Evolutionary conservation across 2,888 invertebrate species (phyloP).

Genomic region (Mesorhabditis spiculigera): DNA sequence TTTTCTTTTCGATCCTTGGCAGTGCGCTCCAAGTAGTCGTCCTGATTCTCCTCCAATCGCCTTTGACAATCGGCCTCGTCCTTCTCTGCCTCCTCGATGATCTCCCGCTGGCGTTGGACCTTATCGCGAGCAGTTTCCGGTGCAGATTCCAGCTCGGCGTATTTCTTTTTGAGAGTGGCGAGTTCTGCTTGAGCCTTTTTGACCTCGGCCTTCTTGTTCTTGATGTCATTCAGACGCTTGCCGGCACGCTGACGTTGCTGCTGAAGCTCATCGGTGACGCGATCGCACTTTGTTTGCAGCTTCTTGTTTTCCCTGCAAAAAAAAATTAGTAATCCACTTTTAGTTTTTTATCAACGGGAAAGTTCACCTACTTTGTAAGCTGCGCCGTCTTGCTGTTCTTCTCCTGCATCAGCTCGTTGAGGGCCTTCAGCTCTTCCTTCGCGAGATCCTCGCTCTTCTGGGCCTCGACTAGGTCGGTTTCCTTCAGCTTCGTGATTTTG

Average conservation of each 20-base stretch:
- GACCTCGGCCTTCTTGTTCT: neutral
- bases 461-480: neutral
- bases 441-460: neutral
- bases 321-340: neutral
- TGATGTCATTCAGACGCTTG: neutral
- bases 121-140: neutral
- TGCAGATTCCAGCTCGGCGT: neutral
- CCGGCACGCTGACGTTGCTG: neutral
- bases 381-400: neutral
- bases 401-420: neutral
- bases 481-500: neutral
- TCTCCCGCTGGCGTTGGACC: neutral
- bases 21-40: neutral
- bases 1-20: conserved; percentile 1
- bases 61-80: neutral
- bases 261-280: neutral
- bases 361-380: neutral
- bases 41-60: neutral
- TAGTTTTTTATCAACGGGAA: neutral
- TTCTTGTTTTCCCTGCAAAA: neutral
- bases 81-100: neutral
- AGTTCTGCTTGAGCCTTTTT: neutral
- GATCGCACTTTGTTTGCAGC: neutral
- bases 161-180: neutral
- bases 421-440: neutral